Evolutionary conservation across 1,140 invertebrate genomes (phyloP).

Genomic region (Micrasema longulum): DNA sequence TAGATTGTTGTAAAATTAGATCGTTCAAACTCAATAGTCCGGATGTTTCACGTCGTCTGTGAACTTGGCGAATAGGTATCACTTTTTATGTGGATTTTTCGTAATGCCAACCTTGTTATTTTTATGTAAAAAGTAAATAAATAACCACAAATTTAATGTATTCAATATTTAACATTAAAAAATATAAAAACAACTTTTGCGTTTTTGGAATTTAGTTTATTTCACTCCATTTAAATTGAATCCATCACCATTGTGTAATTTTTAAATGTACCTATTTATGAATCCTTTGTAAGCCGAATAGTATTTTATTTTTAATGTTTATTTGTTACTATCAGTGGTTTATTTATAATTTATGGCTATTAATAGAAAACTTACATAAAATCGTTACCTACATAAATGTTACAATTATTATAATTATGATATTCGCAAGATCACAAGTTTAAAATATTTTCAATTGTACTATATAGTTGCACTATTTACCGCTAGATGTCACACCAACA

Average conservation of each 20-base stretch:
- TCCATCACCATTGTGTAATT: not conserved
- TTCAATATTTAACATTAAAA: not conserved
- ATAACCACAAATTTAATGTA: not conserved
- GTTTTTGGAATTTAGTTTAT: constrained; percentile 3
- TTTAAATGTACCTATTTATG: not conserved
- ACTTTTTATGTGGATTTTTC: constrained; percentile 5
- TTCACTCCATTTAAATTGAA: not conserved
- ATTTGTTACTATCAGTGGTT: not conserved
- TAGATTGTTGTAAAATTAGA: constrained; percentile 52
- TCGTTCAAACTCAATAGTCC: constrained; percentile 38
- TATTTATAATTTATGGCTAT: not conserved
- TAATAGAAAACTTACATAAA: not conserved
- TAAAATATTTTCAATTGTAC: not conserved
- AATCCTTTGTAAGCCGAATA: not conserved
- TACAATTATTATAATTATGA: not conserved
- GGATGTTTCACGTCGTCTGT: constrained; percentile 19
- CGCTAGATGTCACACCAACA: constrained; percentile 4
- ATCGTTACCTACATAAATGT: not conserved
- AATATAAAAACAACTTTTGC: not conserved
- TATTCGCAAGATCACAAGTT: not conserved
- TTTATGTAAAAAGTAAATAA: not conserved
- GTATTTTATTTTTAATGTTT: not conserved
- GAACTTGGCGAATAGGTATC: constrained; percentile 24
- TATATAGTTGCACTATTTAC: not conserved
- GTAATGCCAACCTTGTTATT: no score